These are phyloP conservation scores for Liparis tanakae DNA, from an alignment of 2,797 vertebrate genomes.

Conservation along the genomic window DNA sequence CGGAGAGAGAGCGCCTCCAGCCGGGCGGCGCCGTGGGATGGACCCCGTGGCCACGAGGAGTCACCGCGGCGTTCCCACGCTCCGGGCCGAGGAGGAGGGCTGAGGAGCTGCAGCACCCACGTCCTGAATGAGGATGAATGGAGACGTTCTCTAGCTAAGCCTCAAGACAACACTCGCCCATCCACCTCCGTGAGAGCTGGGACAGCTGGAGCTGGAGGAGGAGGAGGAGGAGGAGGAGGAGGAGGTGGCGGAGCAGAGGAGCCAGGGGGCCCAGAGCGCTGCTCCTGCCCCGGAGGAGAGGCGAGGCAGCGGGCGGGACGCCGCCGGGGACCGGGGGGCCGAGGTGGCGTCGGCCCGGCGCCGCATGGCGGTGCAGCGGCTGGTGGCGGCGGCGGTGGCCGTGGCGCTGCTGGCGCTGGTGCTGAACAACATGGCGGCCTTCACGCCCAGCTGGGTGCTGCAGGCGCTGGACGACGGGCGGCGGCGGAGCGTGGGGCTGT, in stretches of 20 bases:
- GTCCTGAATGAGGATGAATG: constrained; percentile 91
- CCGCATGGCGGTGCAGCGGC: constrained; percentile 93
- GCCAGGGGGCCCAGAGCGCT: constrained; percentile 71
- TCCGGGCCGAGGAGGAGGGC: constrained; percentile 93
- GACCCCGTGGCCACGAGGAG: constrained; percentile 79
- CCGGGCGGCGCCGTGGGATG: constrained; percentile 85
- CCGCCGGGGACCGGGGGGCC: constrained; percentile 41
- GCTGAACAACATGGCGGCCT: constrained; percentile 94
- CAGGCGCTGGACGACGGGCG: constrained; percentile 93
- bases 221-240: constrained; percentile 61
- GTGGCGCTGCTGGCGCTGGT: constrained; percentile 95
- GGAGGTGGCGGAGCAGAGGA: constrained; percentile 68
- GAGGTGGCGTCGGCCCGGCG: constrained; percentile 64
- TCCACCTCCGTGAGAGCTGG: constrained; percentile 54
- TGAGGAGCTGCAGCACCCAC: constrained; percentile 75
- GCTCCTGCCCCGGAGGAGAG: constrained; percentile 79
- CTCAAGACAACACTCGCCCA: constrained; percentile 57
- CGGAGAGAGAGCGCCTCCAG: constrained; percentile 55
- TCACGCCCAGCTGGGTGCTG: constrained; percentile 96
- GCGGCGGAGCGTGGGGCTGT: constrained; percentile 94
- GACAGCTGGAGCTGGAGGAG: constrained; percentile 65
- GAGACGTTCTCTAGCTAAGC: constrained; percentile 95
- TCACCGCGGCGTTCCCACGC: constrained; percentile 78
- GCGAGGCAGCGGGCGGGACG: constrained; percentile 42
- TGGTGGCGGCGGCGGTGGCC: constrained; percentile 92